Percentiles rank a stretch among this genome's conserved stretches.
phyloP scores from a whole-genome alignment of 2,797 vertebrate species.

The Lagocephalus sceleratus region DNA sequence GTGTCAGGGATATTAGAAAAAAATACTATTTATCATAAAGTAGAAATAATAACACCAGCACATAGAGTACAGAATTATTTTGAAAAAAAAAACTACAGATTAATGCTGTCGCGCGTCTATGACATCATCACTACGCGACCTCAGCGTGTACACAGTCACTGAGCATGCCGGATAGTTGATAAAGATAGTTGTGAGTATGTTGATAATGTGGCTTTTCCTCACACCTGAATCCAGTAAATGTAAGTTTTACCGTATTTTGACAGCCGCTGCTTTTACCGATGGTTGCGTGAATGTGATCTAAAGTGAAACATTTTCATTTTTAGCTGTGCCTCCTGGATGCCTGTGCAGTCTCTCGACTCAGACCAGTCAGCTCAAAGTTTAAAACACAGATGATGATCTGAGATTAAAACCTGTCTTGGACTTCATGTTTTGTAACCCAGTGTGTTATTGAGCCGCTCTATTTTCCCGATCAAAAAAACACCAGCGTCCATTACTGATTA shows the following conservation, averaged over 20 bases:
- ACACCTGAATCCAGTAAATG: neutral
- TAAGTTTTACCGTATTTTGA: neutral
- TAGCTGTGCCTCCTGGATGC: neutral
- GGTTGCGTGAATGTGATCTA: no score
- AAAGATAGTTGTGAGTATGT: constrained; percentile 8
- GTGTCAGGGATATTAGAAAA: no score
- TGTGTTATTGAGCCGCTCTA: neutral
- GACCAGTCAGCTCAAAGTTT: constrained; percentile 15
- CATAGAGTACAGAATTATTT: neutral
- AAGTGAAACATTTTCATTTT: neutral
- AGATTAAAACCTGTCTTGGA: neutral
- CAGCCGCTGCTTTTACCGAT: no score
- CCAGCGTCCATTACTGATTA: neutral
- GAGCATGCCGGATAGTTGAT: constrained; percentile 8
- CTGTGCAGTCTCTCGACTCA: neutral
- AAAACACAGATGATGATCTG: neutral
- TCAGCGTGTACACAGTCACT: neutral
- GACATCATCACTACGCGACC: constrained; percentile 39
- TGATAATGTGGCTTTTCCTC: constrained; percentile 9
- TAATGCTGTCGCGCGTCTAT: constrained; percentile 3
- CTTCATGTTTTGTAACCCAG: neutral
- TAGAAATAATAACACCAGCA: no score
- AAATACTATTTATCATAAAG: no score
- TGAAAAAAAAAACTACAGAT: constrained; percentile 54
- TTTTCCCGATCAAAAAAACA: no score